Evolutionary conservation across 2,888 invertebrate species (phyloP).

Genomic region (Alloplasta piceator): DNA sequence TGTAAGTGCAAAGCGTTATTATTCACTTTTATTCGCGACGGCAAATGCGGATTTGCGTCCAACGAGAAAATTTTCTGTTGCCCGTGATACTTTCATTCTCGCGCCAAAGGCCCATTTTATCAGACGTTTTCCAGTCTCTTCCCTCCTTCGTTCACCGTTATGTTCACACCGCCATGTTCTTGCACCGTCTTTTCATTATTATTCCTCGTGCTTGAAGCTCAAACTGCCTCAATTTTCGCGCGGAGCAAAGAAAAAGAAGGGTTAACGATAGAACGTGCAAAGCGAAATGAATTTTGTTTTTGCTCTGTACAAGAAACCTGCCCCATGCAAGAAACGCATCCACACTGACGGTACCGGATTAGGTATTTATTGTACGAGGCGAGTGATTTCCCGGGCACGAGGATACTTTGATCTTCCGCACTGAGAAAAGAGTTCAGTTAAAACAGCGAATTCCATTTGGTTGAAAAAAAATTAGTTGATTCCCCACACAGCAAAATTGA

Average conservation of each 20-base stretch:
- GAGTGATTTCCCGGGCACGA: background rate
- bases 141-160: slow-evolving; percentile 4
- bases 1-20: slow-evolving; percentile 3
- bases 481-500: too few species aligned
- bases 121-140: slow-evolving; percentile 24
- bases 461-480: too few species aligned
- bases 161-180: slow-evolving; percentile 42
- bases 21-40: slow-evolving; percentile 42
- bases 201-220: slow-evolving; percentile 19
- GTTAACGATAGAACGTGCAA: slow-evolving; percentile 20
- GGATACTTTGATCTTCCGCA: background rate
- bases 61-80: background rate
- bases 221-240: slow-evolving; percentile 55
- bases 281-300: slow-evolving; percentile 49
- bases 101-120: slow-evolving; percentile 49
- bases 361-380: slow-evolving; percentile 30
- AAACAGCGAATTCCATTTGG: too few species aligned
- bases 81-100: slow-evolving; percentile 65
- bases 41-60: background rate
- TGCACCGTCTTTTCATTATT: slow-evolving; percentile 57
- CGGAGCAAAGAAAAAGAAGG: slow-evolving; percentile 49
- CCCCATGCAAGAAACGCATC: slow-evolving; percentile 3
- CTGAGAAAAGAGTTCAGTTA: too few species aligned
- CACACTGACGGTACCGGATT: slow-evolving; percentile 22
- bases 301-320: too few species aligned